Evolutionary conservation across 2,797 vertebrate species (phyloP), one percentile per base, ranked within the genome.

Genomic region (Cirrhinus mrigala): DNA sequence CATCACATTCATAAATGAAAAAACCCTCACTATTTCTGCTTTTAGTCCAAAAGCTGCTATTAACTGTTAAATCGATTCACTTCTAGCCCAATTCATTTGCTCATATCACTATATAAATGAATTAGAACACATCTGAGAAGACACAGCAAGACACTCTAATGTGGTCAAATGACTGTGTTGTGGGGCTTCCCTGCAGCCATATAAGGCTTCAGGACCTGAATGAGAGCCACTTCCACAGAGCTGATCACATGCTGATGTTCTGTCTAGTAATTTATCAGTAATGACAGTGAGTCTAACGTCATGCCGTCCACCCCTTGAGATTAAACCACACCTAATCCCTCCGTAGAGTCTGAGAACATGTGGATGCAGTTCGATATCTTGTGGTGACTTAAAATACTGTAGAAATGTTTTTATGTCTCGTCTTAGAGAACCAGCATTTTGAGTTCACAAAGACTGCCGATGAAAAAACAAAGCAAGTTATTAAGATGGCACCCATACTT

Each of bases 241-340:
- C 60, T 66, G 58, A 77, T 77, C 22, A 84, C 46, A 68, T 22
- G 33, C 33, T 58, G 48, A 84, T 69, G 74, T 56, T 33, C 62
- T 4, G 50, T 78, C 48, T 69, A 68, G 74, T 29, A 24, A 66
- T 76, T 68, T 77, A 40, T 83, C 82, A 66, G 71, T 52, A 83
- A 66, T 83, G 74, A 68, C 62, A 76, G 74, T 46, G 74, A 78
- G 50, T 56, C 50, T 77, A 50, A 84, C 40, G 48, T 78, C 44
- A 69, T 78, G 16, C 50, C 0, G 4, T 37, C 82, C 60, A 52
- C 4, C 50, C 74, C 16, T 78, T 84, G n/a, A 68, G 50, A 84
- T 69, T 83, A 27, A 62, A 83, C 54, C 54, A 64, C 22, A 27
- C 82, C 60, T 77, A 68, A 76, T 22, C 68, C 52, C 29, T 16